Conservation (phyloP, 92 coral and sea anemone genomes). For the Ricordea florida region DNA sequence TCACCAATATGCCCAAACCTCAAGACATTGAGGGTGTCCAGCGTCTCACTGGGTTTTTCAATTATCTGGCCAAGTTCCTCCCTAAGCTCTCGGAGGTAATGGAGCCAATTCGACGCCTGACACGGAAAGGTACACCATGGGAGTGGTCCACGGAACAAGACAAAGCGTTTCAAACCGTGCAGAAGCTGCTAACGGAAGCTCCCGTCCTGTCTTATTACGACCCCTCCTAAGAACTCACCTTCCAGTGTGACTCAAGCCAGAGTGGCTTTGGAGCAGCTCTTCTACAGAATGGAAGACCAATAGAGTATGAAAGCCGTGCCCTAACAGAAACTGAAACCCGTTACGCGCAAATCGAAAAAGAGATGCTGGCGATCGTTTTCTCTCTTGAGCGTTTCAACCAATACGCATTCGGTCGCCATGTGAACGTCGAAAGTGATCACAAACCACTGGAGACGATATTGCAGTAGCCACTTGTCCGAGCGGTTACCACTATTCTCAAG, state of each 20-base stretch:
- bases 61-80: constrained; percentile 33
- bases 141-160: constrained; percentile 37
- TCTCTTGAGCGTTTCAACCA: constrained; percentile 3
- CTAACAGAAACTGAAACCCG: constrained; percentile 8
- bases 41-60: constrained; percentile 46
- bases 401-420: constrained; percentile 31
- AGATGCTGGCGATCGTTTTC: constrained; percentile 30
- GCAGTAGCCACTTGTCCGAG: background rate
- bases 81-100: constrained; percentile 30
- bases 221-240: background rate
- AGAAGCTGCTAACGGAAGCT: constrained; percentile 25
- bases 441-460: constrained; percentile 3
- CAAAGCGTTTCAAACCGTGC: constrained; percentile 7
- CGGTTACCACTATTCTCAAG: too few relatives aligned
- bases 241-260: constrained; percentile 43
- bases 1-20: constrained; percentile 26
- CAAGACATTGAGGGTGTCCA: constrained; percentile 43
- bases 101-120: too few relatives aligned
- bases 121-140: too few relatives aligned
- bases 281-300: constrained; percentile 12
- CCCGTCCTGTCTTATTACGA: constrained; percentile 26
- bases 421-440: constrained; percentile 14
- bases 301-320: constrained; percentile 41
- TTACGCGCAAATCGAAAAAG: constrained; percentile 3
- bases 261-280: constrained; percentile 28